A percentile compares a stretch with the other conserved stretches of the same genome.
phyloP scores from a whole-genome alignment of 2,113 vertebrate species.

The Myrmophylax atrothorax region DNA sequence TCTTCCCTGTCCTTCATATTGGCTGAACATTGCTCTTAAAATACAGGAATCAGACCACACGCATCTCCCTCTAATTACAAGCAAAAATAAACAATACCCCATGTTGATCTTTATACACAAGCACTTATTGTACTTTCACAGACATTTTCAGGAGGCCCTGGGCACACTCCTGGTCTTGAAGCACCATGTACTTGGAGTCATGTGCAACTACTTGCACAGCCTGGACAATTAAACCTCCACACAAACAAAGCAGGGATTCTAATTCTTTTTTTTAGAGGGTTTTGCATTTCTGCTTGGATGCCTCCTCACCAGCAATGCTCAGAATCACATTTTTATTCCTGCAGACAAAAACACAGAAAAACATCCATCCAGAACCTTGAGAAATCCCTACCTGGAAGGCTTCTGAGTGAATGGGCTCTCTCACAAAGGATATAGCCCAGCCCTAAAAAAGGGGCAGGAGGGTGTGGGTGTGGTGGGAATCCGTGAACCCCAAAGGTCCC shows the following conservation, averaged over 20 bases:
- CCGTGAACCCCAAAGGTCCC: background rate
- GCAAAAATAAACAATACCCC: background rate
- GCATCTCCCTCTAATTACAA: background rate
- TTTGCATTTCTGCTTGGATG: background rate
- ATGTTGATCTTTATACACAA: background rate
- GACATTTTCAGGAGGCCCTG: background rate
- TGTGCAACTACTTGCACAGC: background rate
- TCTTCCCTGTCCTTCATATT: constrained; percentile 8
- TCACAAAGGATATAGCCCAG: background rate
- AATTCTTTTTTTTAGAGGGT: too few relatives aligned
- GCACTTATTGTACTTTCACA: background rate
- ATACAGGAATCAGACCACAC: background rate
- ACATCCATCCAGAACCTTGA: too few relatives aligned
- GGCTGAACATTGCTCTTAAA: background rate
- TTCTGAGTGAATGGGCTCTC: background rate
- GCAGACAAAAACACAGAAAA: background rate
- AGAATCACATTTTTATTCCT: background rate
- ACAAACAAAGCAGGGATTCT: background rate
- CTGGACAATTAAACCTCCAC: background rate
- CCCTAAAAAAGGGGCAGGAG: background rate
- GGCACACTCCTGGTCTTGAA: background rate
- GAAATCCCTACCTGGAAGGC: background rate
- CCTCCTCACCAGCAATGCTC: background rate
- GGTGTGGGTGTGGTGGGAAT: background rate
- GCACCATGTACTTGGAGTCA: background rate